phyloP scores from a whole-genome alignment of 2,797 vertebrate species.

The Anniella stebbinsi region DNA sequence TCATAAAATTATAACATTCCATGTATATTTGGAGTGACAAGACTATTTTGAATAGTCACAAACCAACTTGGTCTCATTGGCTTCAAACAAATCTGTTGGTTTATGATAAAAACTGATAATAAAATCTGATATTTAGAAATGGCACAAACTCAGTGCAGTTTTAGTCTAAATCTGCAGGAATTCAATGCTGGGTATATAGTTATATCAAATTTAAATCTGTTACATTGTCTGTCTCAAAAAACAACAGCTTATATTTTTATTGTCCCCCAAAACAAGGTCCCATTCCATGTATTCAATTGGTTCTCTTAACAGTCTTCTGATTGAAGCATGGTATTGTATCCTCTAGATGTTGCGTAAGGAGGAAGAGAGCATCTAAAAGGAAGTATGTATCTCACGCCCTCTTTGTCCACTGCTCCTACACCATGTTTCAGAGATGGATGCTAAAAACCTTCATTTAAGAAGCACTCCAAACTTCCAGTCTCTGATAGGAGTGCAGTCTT shows the following conservation, averaged over 20 bases:
- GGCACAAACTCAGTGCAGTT: not conserved
- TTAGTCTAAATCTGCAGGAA: not conserved
- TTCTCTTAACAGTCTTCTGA: not conserved
- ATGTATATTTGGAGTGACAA: not conserved
- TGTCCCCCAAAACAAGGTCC: not conserved
- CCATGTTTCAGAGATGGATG: not conserved
- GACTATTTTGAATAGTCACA: not conserved
- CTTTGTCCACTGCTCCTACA: not conserved
- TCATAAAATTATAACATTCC: not conserved
- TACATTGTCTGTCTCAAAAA: not conserved
- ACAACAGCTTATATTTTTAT: not conserved
- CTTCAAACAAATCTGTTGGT: not conserved
- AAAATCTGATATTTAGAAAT: not conserved
- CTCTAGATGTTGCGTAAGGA: not conserved
- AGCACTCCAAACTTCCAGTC: not conserved
- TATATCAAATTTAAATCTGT: not conserved
- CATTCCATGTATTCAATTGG: not conserved
- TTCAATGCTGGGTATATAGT: not conserved
- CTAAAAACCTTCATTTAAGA: too few species aligned
- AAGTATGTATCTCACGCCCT: not conserved
- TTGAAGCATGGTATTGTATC: not conserved
- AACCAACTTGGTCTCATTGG: not conserved
- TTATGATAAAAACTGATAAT: not conserved
- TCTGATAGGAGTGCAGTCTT: too few species aligned
- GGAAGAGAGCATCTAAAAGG: not conserved